Conservation (phyloP, 2,888 invertebrate genomes). For the Drosophila maculinotata region DNA sequence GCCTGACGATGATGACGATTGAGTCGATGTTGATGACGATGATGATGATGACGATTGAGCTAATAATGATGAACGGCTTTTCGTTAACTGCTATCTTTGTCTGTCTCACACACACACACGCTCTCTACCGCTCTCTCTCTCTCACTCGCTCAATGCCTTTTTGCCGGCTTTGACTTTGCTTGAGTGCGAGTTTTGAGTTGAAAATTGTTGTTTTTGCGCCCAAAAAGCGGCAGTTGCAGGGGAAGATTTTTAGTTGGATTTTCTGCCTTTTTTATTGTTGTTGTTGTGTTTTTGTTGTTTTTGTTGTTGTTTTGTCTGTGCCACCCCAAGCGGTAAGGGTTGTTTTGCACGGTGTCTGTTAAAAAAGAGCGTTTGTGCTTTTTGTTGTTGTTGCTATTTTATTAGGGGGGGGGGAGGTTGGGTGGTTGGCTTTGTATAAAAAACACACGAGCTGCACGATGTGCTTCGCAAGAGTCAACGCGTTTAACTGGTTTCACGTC, state of each 20-base stretch:
- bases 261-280: not conserved
- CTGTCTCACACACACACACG: slow-evolving; percentile 15
- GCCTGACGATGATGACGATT: slow-evolving; percentile 45
- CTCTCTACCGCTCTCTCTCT: slow-evolving; percentile 18
- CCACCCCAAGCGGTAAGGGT: slow-evolving; percentile 74
- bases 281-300: not conserved
- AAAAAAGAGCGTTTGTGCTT: slow-evolving; percentile 42
- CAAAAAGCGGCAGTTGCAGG: slow-evolving; percentile 51
- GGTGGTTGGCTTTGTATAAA: slow-evolving; percentile 61
- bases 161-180: slow-evolving; percentile 56
- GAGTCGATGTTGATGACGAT: slow-evolving; percentile 22
- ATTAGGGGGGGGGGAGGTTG: too few relatives aligned
- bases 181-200: slow-evolving; percentile 62
- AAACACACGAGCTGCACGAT: slow-evolving; percentile 56
- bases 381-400: slow-evolving; percentile 6
- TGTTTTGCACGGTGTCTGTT: slow-evolving; percentile 49
- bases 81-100: slow-evolving; percentile 30
- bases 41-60: slow-evolving; percentile 30
- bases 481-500: slow-evolving; percentile 81
- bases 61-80: slow-evolving; percentile 29
- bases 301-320: slow-evolving; percentile 20
- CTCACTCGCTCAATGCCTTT: too few relatives aligned
- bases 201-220: slow-evolving; percentile 66
- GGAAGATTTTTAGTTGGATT: slow-evolving; percentile 20
- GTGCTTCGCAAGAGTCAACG: slow-evolving; percentile 59